These are phyloP conservation scores for Carassius carassius DNA, from an alignment of 2,113 vertebrate genomes.

Conservation along the genomic window DNA sequence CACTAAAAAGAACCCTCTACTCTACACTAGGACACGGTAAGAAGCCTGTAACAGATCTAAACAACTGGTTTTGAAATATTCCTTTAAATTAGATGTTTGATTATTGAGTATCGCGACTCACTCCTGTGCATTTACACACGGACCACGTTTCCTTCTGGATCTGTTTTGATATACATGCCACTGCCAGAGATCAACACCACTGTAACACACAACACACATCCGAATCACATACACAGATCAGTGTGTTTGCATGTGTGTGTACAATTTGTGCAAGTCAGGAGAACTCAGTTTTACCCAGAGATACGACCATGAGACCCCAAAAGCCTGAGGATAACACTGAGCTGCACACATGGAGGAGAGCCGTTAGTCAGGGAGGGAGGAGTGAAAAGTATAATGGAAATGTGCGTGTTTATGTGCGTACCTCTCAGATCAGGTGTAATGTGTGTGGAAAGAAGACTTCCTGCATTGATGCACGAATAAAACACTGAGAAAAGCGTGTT, in stretches of 20 bases:
- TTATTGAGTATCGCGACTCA: no score
- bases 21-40: no score
- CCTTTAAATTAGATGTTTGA: no score
- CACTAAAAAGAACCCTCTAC: no score
- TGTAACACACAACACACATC: constrained; percentile 64
- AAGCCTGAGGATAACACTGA: constrained; percentile 91
- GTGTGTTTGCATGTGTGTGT: no score
- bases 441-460: constrained; percentile 91
- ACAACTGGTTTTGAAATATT: no score
- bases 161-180: constrained; percentile 87
- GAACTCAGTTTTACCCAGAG: constrained; percentile 78
- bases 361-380: background rate
- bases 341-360: constrained; percentile 69
- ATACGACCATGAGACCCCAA: constrained; percentile 91
- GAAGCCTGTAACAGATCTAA: no score
- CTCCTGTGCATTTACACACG: constrained; percentile 86
- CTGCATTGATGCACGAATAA: constrained; percentile 91
- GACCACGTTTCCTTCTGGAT: constrained; percentile 86
- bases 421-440: constrained; percentile 91
- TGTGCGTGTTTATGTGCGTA: constrained; percentile 57
- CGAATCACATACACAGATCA: background rate
- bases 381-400: background rate
- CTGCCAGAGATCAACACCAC: constrained; percentile 89
- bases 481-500: constrained; percentile 93
- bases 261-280: background rate